Percentiles rank a stretch among this genome's conserved stretches.
phyloP scores from a whole-genome alignment of 1,140 invertebrate species.

The Rhagoletis zephyria region DNA sequence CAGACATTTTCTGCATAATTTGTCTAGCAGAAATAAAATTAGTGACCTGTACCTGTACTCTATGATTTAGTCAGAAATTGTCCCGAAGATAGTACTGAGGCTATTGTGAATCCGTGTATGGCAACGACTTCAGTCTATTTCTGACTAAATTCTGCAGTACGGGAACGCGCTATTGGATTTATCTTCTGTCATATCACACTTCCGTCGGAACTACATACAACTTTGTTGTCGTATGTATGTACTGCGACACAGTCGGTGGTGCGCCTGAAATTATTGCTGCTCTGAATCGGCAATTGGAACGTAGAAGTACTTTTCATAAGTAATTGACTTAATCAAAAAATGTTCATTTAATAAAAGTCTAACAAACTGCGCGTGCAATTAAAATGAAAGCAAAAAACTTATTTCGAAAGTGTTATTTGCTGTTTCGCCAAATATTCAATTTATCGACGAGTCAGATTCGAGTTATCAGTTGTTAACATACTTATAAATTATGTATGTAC shows the following conservation, averaged over 20 bases:
- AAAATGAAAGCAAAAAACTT: neutral
- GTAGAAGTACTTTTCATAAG: neutral
- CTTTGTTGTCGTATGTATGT: neutral
- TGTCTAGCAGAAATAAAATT: no score
- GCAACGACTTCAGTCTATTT: no score
- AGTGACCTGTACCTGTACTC: no score
- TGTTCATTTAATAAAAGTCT: neutral
- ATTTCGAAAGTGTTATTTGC: slow-evolving; percentile 6
- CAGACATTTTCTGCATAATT: no score
- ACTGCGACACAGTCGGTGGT: no score
- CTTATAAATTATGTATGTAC: slow-evolving; percentile 6
- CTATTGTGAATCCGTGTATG: no score
- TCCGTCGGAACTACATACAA: neutral
- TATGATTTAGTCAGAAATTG: no score
- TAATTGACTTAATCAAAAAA: slow-evolving; percentile 5
- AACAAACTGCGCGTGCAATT: no score
- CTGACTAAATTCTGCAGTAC: no score
- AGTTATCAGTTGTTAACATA: slow-evolving; percentile 1
- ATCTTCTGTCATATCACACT: neutral
- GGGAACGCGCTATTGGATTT: no score
- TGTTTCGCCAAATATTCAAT: neutral
- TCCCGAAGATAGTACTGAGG: no score
- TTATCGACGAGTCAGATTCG: neutral
- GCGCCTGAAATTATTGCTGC: no score
- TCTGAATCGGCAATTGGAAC: neutral